A percentile compares a stretch with the other conserved stretches of the same genome.
Conservation (phyloP, 2,113 vertebrate species). For the Sapajus apella region DNA sequence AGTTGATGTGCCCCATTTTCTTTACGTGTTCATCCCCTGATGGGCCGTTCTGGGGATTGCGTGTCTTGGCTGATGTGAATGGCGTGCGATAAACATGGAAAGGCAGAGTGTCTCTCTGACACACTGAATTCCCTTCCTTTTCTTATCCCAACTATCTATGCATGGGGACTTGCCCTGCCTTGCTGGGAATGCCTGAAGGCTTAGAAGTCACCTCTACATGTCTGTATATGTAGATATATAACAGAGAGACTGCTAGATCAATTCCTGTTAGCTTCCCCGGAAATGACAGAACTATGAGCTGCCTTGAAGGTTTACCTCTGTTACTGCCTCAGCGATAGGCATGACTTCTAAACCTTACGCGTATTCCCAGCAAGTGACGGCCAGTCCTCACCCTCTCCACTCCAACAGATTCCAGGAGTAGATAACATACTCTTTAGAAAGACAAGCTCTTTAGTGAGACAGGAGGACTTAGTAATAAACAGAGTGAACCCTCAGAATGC, state of each 20-base stretch:
- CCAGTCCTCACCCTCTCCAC: no score
- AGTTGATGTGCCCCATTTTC: no score
- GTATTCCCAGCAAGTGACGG: not conserved
- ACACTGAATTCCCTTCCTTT: no score
- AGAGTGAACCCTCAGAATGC: not conserved
- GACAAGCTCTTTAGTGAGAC: not conserved
- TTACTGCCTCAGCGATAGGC: not conserved
- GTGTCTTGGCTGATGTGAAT: not conserved
- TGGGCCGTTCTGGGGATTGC: not conserved
- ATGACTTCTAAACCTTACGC: not conserved
- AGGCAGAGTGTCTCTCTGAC: no score
- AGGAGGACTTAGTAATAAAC: not conserved
- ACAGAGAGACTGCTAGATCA: not conserved
- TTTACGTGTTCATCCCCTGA: not conserved
- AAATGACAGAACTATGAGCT: not conserved
- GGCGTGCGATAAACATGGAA: not conserved
- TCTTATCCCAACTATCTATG: no score
- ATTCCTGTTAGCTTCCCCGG: not conserved
- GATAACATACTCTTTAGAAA: no score
- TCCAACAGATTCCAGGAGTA: not conserved
- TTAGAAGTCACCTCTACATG: no score
- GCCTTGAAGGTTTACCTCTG: not conserved
- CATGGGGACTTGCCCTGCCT: no score
- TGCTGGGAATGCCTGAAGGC: no score
- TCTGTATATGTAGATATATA: no score